Evolutionary conservation across 2,888 invertebrate species (phyloP).

Genomic region (Dasysyrphus tricinctus): DNA sequence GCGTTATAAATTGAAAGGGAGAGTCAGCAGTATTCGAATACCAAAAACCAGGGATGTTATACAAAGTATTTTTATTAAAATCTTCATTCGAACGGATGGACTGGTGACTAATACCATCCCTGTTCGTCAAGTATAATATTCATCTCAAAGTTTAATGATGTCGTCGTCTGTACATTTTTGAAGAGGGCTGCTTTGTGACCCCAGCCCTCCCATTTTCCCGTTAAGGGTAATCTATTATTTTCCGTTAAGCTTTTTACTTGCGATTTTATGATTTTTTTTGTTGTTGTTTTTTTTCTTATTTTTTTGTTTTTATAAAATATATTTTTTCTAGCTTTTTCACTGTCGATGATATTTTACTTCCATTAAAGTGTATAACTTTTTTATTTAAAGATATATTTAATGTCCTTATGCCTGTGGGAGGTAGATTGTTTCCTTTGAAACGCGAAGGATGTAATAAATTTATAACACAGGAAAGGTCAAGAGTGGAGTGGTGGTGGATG

Average conservation of each 20-base stretch:
- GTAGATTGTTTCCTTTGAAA: slow-evolving; percentile 14
- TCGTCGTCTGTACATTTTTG: slow-evolving; percentile 29
- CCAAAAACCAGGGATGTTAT: slow-evolving; percentile 24
- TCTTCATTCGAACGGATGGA: not conserved
- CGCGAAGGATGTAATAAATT: slow-evolving; percentile 61
- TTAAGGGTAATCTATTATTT: slow-evolving; percentile 69
- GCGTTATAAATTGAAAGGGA: slow-evolving; percentile 5
- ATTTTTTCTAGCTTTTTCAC: slow-evolving; percentile 31
- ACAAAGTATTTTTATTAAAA: not conserved
- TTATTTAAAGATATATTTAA: slow-evolving; percentile 20
- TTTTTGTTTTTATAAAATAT: slow-evolving; percentile 42
- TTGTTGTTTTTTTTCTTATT: not conserved
- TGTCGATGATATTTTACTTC: slow-evolving; percentile 55
- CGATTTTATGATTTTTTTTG: slow-evolving; percentile 42
- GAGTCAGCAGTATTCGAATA: not conserved
- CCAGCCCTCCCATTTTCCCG: slow-evolving; percentile 38
- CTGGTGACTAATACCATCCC: not conserved
- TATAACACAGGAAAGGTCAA: slow-evolving; percentile 54
- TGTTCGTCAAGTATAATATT: slow-evolving; percentile 51
- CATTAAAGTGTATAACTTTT: slow-evolving; percentile 41
- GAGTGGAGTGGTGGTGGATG: slow-evolving; percentile 19
- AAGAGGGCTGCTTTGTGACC: slow-evolving; percentile 22
- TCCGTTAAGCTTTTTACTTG: slow-evolving; percentile 36
- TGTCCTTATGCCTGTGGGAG: slow-evolving; percentile 39
- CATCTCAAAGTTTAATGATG: slow-evolving; percentile 72